Evolutionary conservation across 2,888 invertebrate genomes (phyloP), one percentile per base, ranked within the genome.

Genomic region (Schizotus pectinicornis): DNA sequence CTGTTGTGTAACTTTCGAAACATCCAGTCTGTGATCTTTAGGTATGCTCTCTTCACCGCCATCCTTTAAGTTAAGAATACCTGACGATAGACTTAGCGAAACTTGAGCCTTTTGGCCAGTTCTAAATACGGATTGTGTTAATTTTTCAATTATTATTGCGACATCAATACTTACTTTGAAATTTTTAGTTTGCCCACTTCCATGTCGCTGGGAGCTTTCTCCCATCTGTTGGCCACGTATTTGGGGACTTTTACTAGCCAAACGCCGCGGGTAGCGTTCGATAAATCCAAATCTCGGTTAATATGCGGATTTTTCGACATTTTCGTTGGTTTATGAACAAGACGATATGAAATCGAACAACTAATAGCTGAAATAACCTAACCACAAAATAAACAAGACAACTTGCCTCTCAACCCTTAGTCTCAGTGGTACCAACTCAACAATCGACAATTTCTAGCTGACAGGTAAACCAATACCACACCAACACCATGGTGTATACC

Each of bases 201-300:
- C 73, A 93, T 88, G 74, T 92, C 92, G 38, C 92, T 91, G n/a
- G 91, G 87, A 6, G 94, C 89, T 77, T 92, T 94, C 75, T 94
- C 92, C 98, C 98, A 98, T 82, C 92, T 90, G 71, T 92, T 93
- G 3, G 96, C 93, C 68, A 98, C 90, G 79, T 98, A 98, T 81
- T 98, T 98, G 0, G 98, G 98, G 7, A 91, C 91, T 82, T 98
- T 98, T 0, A 98, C 98, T 6, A 98, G 84, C 98, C 98, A 98
- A 7, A 98, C 94, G 58, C 96, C 96, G 70, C 96, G 85, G 11
- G 90, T 90, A 11, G 94, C 91, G 77, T 95, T 94, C 11, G 92
- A 90, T 49, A 95, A 83, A 82, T 97, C 96, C 63, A 97, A 83
- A 78, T 92, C 92, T 64, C 88, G 86, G 74, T 92, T 92, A 46